Percentiles rank a stretch among this genome's conserved stretches.
These are phyloP conservation scores for Bugulina stolonifera DNA, from an alignment of 2,888 invertebrate species.

Conservation along the genomic window DNA sequence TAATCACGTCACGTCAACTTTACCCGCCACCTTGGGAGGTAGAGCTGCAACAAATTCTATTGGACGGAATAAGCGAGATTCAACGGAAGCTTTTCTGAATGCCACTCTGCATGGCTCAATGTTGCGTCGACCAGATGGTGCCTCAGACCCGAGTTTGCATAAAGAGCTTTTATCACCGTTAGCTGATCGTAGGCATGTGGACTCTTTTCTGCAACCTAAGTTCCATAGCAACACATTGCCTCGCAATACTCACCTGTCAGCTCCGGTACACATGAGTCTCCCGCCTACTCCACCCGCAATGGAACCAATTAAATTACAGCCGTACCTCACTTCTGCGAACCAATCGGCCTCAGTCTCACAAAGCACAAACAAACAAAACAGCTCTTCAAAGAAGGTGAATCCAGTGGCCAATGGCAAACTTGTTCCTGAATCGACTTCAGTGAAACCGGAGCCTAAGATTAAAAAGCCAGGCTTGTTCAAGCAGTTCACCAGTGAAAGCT, in stretches of 20 bases:
- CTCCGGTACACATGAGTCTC: not conserved
- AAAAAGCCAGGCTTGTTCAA: conserved; percentile 1
- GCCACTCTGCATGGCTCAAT: not conserved
- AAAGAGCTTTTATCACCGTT: conserved; percentile 15
- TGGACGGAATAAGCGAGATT: not conserved
- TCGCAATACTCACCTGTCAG: not conserved
- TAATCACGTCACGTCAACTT: not conserved
- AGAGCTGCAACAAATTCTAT: not conserved
- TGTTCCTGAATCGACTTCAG: not conserved
- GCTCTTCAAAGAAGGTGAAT: not conserved
- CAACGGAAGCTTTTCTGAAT: conserved; percentile 16
- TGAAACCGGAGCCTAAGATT: not conserved
- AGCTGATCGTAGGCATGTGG: not conserved
- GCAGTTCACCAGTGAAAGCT: not conserved
- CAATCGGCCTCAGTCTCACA: not conserved
- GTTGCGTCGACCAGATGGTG: conserved; percentile 23
- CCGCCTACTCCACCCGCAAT: not conserved
- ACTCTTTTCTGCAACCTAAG: not conserved
- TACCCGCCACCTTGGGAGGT: not conserved
- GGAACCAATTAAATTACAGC: conserved; percentile 2
- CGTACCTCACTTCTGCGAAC: not conserved
- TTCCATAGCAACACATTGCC: not conserved
- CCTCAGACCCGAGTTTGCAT: conserved; percentile 21
- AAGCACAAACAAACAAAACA: not conserved
- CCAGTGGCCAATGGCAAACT: not conserved